Base-by-base conservation (phyloP, 2,113 vertebrate genomes). In the Salvelinus namaycush region DNA sequence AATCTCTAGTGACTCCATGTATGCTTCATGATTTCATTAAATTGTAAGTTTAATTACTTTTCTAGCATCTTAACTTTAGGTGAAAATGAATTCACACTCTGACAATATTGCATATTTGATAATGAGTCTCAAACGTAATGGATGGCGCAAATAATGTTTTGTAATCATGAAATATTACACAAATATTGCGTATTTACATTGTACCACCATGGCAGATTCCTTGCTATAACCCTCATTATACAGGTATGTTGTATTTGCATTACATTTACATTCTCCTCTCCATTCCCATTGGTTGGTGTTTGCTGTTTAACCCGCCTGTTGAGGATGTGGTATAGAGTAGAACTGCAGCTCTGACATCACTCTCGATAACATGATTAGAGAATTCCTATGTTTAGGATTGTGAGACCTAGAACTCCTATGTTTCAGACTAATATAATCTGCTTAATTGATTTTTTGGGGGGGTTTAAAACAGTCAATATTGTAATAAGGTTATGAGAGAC, bases 11-110 rank as follows among this genome's bases (percentile, higher is more conserved):
- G 84, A 89, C 83, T 86, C 78, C 83, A 81, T 84, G 84, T 89
- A 87, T 86, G 87, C 73, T 87, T 89, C 87, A 87, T 86, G 89
- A 87, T 92, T 91, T 89, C 86, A 90, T 89, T 89, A 87, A 79
- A 87, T 77, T 88, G 79, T 84, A 84, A 88, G 85, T 91, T 85
- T 90, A 89, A 90, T 90, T 91, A 89, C 83, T 88, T 90, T 91
- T 87, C 84, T 84, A 88, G 78, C 73, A 75, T 86, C 77, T 68
- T 81, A 88, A 87, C 87, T 91, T 86, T 79, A 78, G 82, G 70
- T 84, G 81, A 84, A 89, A 90, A 89, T 89, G 72, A 87, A 84
- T 90, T 82, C 86, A 67, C 76, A 62, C 59, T 74, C 73, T 66
- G 70, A 34, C 72, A 87, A 86, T 88, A 71, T 78, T 72, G 73